Base-by-base conservation (phyloP, 2,113 vertebrate genomes). In the Verasper variegatus region DNA sequence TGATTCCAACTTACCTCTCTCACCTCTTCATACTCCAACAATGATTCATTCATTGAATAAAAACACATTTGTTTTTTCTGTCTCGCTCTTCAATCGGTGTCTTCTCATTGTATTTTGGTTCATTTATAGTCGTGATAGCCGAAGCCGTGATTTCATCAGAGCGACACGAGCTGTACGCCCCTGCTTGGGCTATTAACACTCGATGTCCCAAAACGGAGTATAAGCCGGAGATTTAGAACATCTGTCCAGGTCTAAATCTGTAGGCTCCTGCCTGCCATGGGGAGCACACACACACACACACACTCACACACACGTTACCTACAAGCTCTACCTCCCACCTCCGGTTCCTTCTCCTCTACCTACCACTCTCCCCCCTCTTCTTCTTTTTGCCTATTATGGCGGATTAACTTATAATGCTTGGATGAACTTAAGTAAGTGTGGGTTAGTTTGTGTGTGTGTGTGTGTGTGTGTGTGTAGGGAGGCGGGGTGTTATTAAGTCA, bases 351-450 rank as follows among this genome's bases (percentile, higher is more conserved):
- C 79, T 42, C 49, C 58, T 70, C 74, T 55, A 64, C 69, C 55
- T 68, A 52, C 20, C 37, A 45, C 83, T 54, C 59, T 62, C 85
- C 76, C 76, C 74, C 82, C 75, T 79, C 67, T 75, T 77, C 66
- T 76, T 86, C 85, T 91, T 92, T 93, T 90, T 89, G 84, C 93
- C 88, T 91, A 94, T 95, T 95, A 95, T 85, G 84, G 80, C 12
- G 91, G 93, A 95, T 95, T 95, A 95, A 91, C 91, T 94, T 89
- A 74, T 86, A 90, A 93, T 91, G 93, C 92, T 94, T 94, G 93
- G 88, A 93, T 92, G 94, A 91, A 93, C 91, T 85, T 87, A 81
- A 85, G 89, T 31, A 31, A 31, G 31, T 31, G 31, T 31, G 31
- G 6, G 31, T 31, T 31, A 8, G 6, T 27, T 5, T 89, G 83